phyloP scores from a whole-genome alignment of 2,113 vertebrate genomes.

The Corvus cornix region DNA sequence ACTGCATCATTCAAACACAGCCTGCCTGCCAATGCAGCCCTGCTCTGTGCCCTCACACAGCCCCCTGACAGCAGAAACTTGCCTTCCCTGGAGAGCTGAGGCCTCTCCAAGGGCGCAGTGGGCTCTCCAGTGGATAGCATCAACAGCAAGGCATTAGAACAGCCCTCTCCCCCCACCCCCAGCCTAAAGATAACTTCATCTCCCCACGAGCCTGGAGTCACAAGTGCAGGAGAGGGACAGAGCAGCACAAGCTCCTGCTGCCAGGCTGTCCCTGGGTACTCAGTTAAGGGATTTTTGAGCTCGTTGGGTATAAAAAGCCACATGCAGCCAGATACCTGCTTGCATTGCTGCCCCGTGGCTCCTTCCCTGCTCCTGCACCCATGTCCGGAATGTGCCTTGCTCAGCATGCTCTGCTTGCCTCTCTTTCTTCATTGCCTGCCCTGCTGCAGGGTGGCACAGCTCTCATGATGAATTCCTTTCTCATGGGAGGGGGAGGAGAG shows the following conservation, averaged over 20 bases:
- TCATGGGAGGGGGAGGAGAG: background rate
- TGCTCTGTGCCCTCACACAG: background rate
- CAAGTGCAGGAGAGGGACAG: background rate
- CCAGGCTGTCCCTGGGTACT: background rate
- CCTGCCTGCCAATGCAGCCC: background rate
- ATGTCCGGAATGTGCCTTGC: rapidly evolving
- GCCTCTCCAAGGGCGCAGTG: background rate
- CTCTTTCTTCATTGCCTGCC: background rate
- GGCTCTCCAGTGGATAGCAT: background rate
- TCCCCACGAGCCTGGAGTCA: background rate
- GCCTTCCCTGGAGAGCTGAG: background rate
- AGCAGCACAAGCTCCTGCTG: background rate
- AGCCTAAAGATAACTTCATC: background rate
- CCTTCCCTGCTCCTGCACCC: background rate
- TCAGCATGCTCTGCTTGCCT: background rate
- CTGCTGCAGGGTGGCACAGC: background rate
- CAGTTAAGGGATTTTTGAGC: background rate
- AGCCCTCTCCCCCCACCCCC: background rate
- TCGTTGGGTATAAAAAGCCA: background rate
- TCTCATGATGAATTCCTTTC: background rate
- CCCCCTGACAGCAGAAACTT: background rate
- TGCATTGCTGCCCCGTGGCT: background rate
- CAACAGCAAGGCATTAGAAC: background rate
- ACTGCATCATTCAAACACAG: background rate
- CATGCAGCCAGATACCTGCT: background rate